Evolutionary conservation across 2,888 invertebrate genomes (phyloP).

Genomic region (Callinectes sapidus): DNA sequence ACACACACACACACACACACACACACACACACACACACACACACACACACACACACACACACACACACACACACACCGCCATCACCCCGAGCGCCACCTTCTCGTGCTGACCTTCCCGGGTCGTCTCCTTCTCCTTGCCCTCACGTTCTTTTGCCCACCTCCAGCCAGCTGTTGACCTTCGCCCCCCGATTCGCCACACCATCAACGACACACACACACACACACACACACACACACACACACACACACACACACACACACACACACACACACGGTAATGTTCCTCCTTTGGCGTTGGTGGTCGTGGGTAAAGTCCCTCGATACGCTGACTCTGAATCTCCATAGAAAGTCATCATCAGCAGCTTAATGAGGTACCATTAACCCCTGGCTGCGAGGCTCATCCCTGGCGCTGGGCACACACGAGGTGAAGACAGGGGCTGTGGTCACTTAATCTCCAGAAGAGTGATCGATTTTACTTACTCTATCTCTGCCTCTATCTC

Average conservation of each 20-base stretch:
- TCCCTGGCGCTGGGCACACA: not conserved
- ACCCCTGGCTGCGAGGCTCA: not conserved
- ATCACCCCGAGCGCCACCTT: slow-evolving; percentile 21
- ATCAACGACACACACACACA: not conserved
- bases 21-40: slow-evolving; percentile 25
- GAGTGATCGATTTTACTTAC: not conserved
- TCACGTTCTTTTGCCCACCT: slow-evolving; percentile 3
- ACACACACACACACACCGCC: slow-evolving; percentile 10
- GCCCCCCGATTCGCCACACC: slow-evolving; percentile 19
- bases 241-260: not conserved
- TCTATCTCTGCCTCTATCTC: not conserved
- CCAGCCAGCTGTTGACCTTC: not conserved
- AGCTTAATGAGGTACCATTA: not conserved
- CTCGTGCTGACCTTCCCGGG: slow-evolving; percentile 7
- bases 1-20: slow-evolving; percentile 25
- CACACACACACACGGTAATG: slow-evolving; percentile 24
- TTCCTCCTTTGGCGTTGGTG: not conserved
- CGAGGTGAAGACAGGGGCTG: not conserved
- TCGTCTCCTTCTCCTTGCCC: slow-evolving; percentile 20
- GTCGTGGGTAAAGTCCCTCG: not conserved
- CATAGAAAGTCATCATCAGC: not conserved
- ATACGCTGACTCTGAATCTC: not conserved
- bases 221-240: slow-evolving; percentile 2
- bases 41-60: slow-evolving; percentile 25
- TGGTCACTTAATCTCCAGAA: not conserved